Evolutionary conservation across 2,797 vertebrate species (phyloP).

Genomic region (Buphagus erythrorhynchus): DNA sequence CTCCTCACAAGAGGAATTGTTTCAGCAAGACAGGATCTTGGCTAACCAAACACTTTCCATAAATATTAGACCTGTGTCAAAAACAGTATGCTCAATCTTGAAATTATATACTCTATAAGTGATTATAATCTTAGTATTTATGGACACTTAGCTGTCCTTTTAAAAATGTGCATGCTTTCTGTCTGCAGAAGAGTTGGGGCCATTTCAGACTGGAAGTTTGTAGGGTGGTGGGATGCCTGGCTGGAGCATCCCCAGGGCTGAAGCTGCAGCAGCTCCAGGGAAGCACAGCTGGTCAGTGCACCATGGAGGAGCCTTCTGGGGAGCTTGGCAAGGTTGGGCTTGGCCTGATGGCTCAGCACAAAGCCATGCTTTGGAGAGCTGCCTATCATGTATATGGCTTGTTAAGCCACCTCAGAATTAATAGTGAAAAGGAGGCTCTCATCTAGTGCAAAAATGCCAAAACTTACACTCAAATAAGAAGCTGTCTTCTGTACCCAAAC

Average conservation of each 20-base stretch:
- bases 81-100: not conserved
- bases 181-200: not conserved
- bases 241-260: not conserved
- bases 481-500: not conserved
- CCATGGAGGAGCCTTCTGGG: accelerated
- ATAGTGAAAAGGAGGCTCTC: not conserved
- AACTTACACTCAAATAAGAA: not conserved
- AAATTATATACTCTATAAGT: not conserved
- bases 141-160: not conserved
- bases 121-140: not conserved
- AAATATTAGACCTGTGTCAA: not conserved
- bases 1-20: not conserved
- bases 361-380: not conserved
- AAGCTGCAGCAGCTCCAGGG: not conserved
- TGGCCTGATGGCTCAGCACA: not conserved
- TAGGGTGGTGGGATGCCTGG: not conserved
- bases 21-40: not conserved
- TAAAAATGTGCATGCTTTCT: accelerated
- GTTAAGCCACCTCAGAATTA: not conserved
- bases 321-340: not conserved
- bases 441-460: not conserved
- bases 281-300: not conserved
- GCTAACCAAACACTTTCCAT: not conserved
- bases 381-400: not conserved
- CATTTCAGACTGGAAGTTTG: not conserved